Conservation (phyloP, 1,140 invertebrate species). For the Dreissena polymorpha region DNA sequence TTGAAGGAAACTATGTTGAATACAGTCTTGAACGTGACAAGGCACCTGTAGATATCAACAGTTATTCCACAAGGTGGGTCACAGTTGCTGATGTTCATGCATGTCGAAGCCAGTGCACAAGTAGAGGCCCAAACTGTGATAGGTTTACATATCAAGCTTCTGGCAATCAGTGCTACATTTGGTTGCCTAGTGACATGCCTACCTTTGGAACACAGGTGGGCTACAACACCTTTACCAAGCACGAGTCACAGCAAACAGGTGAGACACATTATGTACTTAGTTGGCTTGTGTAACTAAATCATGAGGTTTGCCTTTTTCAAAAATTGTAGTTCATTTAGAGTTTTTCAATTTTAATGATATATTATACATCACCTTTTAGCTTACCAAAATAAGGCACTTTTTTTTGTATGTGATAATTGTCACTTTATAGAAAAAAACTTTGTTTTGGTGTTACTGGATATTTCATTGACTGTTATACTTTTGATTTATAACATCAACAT, state of each 20-base stretch:
- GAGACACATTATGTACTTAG: background rate
- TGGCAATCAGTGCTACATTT: constrained; percentile 22
- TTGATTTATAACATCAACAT: too few relatives aligned
- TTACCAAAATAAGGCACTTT: too few relatives aligned
- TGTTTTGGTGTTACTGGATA: too few relatives aligned
- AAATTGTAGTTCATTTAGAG: background rate
- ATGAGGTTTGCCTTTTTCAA: background rate
- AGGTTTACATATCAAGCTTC: constrained; percentile 1
- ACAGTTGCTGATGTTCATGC: background rate
- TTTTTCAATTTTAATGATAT: background rate
- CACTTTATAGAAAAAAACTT: too few relatives aligned
- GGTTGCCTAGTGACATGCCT: background rate
- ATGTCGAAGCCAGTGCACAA: constrained; percentile 24
- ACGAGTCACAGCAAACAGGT: constrained; percentile 1
- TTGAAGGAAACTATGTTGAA: background rate
- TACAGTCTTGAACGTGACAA: background rate
- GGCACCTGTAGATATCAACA: background rate
- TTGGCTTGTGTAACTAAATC: background rate
- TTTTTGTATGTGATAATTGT: too few relatives aligned
- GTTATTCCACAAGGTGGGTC: background rate
- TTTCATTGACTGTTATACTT: too few relatives aligned
- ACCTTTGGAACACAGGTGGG: background rate
- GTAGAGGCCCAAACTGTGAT: background rate
- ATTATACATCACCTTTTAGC: too few relatives aligned
- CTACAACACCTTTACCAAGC: constrained; percentile 13